These are phyloP conservation scores for Netta rufina DNA, from an alignment of 2,797 vertebrate genomes.

Conservation along the genomic window DNA sequence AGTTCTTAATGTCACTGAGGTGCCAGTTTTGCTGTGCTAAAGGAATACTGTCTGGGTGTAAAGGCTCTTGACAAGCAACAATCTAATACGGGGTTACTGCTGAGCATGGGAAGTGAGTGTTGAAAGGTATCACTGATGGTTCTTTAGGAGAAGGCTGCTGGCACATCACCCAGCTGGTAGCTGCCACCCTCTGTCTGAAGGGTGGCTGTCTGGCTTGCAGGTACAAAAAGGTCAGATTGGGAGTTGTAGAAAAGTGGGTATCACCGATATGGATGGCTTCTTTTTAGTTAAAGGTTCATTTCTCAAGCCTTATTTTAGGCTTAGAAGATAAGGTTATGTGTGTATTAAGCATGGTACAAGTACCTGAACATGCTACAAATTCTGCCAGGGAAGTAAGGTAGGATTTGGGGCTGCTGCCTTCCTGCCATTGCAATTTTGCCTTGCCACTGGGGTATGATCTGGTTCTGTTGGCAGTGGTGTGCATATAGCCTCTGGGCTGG, in stretches of 20 bases:
- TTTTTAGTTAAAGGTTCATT: background rate
- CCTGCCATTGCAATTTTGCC: background rate
- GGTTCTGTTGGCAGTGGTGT: background rate
- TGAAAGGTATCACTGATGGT: background rate
- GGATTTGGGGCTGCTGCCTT: background rate
- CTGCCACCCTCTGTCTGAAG: background rate
- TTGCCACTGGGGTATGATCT: background rate
- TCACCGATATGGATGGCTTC: background rate
- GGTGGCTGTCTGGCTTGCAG: background rate
- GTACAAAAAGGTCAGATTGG: background rate
- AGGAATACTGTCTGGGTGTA: background rate
- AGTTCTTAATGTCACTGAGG: accelerated
- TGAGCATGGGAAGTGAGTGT: background rate
- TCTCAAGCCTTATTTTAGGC: background rate
- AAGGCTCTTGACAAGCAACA: background rate
- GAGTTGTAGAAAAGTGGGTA: background rate
- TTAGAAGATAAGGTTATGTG: background rate
- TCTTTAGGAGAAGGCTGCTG: background rate
- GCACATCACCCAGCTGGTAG: background rate
- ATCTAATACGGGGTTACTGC: background rate
- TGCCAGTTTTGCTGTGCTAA: background rate
- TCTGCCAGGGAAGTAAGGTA: background rate
- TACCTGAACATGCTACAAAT: background rate
- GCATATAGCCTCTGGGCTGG: background rate
- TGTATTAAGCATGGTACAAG: background rate